Conservation (phyloP, 2,888 invertebrate species). For the Argyra leucocephala region DNA sequence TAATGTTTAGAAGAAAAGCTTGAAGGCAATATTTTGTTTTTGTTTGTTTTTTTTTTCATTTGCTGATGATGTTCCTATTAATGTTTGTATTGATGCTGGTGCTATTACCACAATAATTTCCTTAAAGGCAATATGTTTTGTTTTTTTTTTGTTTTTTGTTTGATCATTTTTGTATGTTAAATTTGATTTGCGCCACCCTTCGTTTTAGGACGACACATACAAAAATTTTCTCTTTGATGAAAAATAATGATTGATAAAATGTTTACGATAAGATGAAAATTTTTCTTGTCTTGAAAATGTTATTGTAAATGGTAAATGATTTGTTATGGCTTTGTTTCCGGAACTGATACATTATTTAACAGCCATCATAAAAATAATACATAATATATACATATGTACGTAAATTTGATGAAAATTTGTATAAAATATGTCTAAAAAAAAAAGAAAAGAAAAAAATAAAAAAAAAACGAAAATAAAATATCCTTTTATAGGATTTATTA, state of each 20-base stretch:
- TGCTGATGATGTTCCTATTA: no score
- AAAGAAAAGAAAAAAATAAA: background rate
- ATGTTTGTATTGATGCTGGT: background rate
- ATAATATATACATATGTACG: no score
- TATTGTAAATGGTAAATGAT: constrained; percentile 1
- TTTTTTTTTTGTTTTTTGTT: no score
- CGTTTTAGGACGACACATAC: no score
- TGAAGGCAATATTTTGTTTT: background rate
- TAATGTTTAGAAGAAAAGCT: background rate
- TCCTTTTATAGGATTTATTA: background rate
- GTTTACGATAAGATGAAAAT: background rate
- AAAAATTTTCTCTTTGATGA: no score
- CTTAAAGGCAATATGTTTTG: no score
- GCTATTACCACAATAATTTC: background rate
- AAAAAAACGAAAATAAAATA: background rate
- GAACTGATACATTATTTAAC: background rate
- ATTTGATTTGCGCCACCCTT: no score
- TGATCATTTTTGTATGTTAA: no score
- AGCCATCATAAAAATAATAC: background rate
- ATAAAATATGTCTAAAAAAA: background rate
- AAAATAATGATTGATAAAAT: background rate
- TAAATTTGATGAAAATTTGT: background rate
- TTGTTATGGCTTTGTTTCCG: background rate
- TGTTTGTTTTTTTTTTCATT: background rate
- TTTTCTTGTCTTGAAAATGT: background rate